Base-by-base conservation (phyloP, 2,888 invertebrate species). In the Cephalotes varians region DNA sequence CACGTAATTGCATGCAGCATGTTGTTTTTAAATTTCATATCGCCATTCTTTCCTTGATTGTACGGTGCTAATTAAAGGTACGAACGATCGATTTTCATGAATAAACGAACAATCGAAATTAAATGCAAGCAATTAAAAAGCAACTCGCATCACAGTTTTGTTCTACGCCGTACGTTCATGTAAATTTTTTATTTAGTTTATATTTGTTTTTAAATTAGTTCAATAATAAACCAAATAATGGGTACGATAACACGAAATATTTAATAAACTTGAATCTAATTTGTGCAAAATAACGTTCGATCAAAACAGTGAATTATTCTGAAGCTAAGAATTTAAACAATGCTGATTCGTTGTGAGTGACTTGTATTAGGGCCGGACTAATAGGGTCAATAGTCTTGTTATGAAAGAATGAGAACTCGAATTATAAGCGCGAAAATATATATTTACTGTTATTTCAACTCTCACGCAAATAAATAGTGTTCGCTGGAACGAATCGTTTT, bases 11-110 rank as follows among this genome's bases (percentile, higher is more conserved):
- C 64, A 12, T 28, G 40, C 56, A 69, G 21, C 12, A 34, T 77
- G 77, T 77, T 77, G 44, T 77, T 77, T 77, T 77, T 77, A 77
- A 77, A 77, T 77, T 77, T 69, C 56, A 77, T 77, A 77, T 56
- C 69, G 31, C 18, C 12, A 44, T 69, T 69, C 56, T 67, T 77
- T 47, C 2, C 31, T 34, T 21, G 71, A 69, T 77, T 69, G 56
- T 69, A 44, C 56, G 7, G 6, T 31, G 37, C 54, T 77, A 69
- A 77, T 77, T 77, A 77, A 77, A 77, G 56, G 56, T 58, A 31
- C 49, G 34, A 44, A 25, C 31, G 44, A 77, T 77, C 69, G 69
- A 77, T 77, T 69, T 77, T 77, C 56, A 77, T 77, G 77, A 77
- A 77, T 77, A 69, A 77, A 58, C 44, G 77, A 69, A 44, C 56